Evolutionary conservation across 23 tunicate genomes (phyloP), one percentile per base, ranked within the genome.

Genomic region (Phallusia fumigata): DNA sequence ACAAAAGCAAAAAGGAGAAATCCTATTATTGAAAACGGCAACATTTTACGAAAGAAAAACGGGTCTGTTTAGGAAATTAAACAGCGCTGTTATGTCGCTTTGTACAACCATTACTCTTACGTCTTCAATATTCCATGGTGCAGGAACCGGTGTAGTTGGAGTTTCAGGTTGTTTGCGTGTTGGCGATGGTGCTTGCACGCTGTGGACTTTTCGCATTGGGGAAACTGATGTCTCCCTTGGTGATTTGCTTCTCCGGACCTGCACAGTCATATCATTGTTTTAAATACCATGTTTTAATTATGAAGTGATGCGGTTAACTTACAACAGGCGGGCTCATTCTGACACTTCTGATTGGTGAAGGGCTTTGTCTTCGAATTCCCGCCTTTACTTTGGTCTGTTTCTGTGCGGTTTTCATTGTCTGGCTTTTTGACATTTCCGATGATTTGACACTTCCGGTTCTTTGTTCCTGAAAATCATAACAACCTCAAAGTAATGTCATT

Each of bases 271-370:
- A 58, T 3, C 69, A 16, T 58, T 8, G 69, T 58, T 58, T 6
- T 22, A 58, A 11, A 6, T 58, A 10, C 69, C 69, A n/a, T 58
- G 69, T 58, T 58, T 2, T 6, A 58, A 22, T 58, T 8, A 13
- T 58, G 8, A 24, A 22, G 26, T 58, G 8, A 16, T 24, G 8
- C 12, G 19, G 18, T 74, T 44, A 13, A 85, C 97, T 81, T 78
- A 94, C 98, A 76, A 64, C 81, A 35, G 94, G 90, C 3, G 98
- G 98, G 58, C 94, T 89, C 91, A 94, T 89, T 31, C 90, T 65
- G 31, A 94, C 98, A 51, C 93, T 88, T 83, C 98, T 72, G 36
- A 89, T 85, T 28, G 95, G 90, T 19, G 98, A 89, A 28, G 91
- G 91, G 35, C 91, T 87, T 64, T 79, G 76, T 80, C 82, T 82